phyloP scores from a whole-genome alignment of 1,140 invertebrate species.

The Drosophila baimaii region DNA sequence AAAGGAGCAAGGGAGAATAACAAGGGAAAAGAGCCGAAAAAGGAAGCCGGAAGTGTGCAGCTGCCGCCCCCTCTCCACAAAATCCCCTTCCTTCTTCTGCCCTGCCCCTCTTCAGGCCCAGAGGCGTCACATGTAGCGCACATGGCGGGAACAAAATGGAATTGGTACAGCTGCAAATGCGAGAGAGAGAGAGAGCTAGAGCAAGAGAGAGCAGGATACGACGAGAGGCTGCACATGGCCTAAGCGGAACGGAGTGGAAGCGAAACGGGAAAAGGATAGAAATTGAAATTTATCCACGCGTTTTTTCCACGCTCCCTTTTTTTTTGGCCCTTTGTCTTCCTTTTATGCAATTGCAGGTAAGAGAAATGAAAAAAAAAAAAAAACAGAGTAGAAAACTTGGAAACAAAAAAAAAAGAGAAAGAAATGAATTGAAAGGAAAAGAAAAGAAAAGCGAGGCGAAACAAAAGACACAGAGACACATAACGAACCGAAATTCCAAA shows the following conservation, averaged over 20 bases:
- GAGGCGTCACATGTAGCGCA: constrained; percentile 71
- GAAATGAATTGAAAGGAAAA: not conserved
- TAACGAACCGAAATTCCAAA: constrained; percentile 22
- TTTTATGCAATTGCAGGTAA: constrained; percentile 46
- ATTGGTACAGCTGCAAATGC: constrained; percentile 47
- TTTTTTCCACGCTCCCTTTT: constrained; percentile 26
- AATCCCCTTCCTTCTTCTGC: not conserved
- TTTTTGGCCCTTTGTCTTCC: constrained; percentile 18
- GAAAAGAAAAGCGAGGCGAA: constrained; percentile 6
- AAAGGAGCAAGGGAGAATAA: constrained; percentile 25
- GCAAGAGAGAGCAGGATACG: constrained; percentile 37
- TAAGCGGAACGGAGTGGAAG: constrained; percentile 20
- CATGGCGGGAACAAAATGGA: constrained; percentile 66
- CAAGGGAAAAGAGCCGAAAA: constrained; percentile 8
- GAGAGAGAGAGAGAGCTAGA: constrained; percentile 8
- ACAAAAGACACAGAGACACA: constrained; percentile 24
- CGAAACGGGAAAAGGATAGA: constrained; percentile 13
- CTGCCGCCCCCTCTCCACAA: constrained; percentile 17
- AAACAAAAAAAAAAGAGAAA: constrained; percentile 11
- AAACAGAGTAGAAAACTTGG: constrained; percentile 2
- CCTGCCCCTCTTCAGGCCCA: not conserved
- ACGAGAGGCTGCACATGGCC: constrained; percentile 21
- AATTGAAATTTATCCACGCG: constrained; percentile 39
- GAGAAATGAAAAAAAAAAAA: constrained; percentile 6
- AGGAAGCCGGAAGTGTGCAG: constrained; percentile 72